These are phyloP conservation scores for Siphamia tubifer DNA, from an alignment of 2,113 vertebrate species.

Conservation along the genomic window DNA sequence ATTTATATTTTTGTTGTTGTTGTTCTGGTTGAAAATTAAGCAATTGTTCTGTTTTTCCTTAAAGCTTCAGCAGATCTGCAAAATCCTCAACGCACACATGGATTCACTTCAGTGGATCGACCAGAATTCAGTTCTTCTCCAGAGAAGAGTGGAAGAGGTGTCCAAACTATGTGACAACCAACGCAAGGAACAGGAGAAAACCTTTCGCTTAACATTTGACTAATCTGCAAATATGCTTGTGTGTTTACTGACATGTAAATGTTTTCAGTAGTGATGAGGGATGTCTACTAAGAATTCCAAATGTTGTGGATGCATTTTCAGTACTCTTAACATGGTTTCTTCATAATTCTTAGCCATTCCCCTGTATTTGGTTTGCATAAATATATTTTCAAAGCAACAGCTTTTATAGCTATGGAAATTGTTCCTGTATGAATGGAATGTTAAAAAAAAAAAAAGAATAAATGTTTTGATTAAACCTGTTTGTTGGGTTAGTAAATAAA, in stretches of 20 bases:
- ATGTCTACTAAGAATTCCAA: neutral
- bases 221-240: conserved; percentile 34
- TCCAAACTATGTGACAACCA: conserved; percentile 90
- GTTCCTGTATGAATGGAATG: conserved; percentile 16
- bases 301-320: neutral
- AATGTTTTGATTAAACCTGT: conserved; percentile 11
- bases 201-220: conserved; percentile 87
- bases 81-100: conserved; percentile 97
- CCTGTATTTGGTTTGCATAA: neutral
- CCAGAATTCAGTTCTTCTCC: conserved; percentile 93
- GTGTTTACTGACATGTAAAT: neutral
- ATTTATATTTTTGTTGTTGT: neutral
- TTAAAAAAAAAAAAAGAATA: conserved; percentile 41
- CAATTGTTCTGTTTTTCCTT: neutral
- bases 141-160: conserved; percentile 94
- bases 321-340: neutral
- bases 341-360: neutral
- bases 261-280: neutral
- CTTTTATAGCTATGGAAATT: conserved; percentile 20
- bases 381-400: conserved; percentile 31
- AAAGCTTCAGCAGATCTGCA: conserved; percentile 96
- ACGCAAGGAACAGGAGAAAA: conserved; percentile 94
- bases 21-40: neutral
- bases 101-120: conserved; percentile 97
- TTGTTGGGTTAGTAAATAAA: neutral